Conservation (phyloP, 2,797 vertebrate genomes). For the Pseudochirops cupreus region DNA sequence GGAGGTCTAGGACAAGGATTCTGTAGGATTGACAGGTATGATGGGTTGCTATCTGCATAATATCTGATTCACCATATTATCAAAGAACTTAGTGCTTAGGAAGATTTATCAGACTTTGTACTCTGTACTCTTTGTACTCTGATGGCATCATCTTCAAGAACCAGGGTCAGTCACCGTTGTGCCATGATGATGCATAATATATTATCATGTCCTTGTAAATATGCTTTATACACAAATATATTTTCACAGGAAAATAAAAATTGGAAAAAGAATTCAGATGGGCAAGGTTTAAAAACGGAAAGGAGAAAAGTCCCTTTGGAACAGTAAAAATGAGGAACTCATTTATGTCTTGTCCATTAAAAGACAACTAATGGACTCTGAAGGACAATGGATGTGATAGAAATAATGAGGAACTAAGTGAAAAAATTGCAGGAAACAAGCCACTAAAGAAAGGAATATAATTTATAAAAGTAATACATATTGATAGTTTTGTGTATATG, state of each 20-base stretch:
- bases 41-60: background rate
- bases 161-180: background rate
- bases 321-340: background rate
- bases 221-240: conserved; percentile 12
- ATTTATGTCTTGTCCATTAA: background rate
- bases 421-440: background rate
- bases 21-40: background rate
- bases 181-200: background rate
- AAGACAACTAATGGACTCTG: conserved; percentile 30
- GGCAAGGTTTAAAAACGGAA: background rate
- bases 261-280: background rate
- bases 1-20: too few species aligned
- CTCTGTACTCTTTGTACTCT: background rate
- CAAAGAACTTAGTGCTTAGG: background rate
- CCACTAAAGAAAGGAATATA: background rate
- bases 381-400: conserved; percentile 1
- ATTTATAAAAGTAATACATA: background rate
- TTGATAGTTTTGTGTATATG: background rate
- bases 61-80: background rate
- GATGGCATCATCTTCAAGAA: background rate
- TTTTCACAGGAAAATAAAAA: conserved; percentile 22
- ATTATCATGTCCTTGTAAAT: background rate
- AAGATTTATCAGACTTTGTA: background rate
- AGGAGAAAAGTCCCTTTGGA: background rate
- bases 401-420: background rate